Conservation (phyloP, 2,888 invertebrate species). For the Drosophila barbarae region DNA sequence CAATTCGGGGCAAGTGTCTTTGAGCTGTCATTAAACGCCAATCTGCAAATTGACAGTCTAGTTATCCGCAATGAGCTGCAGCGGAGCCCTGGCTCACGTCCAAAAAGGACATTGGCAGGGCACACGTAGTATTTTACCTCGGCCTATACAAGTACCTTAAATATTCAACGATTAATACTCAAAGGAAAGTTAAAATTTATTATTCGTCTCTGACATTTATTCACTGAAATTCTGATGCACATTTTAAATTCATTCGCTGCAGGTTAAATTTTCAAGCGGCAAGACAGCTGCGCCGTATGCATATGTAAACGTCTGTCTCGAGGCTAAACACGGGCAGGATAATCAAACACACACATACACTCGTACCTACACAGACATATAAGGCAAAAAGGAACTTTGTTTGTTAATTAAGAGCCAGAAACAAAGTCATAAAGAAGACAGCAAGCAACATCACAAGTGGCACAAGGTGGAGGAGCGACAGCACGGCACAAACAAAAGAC, state of each 20-base stretch:
- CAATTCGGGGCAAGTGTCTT: constrained; percentile 54
- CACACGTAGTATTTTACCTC: constrained; percentile 4
- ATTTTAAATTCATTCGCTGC: constrained; percentile 37
- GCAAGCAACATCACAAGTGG: constrained; percentile 21
- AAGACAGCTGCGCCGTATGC: constrained; percentile 18
- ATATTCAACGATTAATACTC: constrained; percentile 21
- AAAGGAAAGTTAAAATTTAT: constrained; percentile 20
- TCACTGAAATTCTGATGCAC: constrained; percentile 6
- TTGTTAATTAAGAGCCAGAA: constrained; percentile 73
- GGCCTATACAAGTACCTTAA: background rate
- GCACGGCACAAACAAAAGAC: constrained; percentile 36
- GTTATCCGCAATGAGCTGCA: constrained; percentile 44
- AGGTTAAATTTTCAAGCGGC: constrained; percentile 11
- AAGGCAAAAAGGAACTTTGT: constrained; percentile 44
- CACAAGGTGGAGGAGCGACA: constrained; percentile 43
- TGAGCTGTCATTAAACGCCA: constrained; percentile 63
- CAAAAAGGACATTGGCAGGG: constrained; percentile 1
- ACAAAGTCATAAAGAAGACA: constrained; percentile 70
- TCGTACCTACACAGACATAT: background rate
- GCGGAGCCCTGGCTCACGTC: constrained; percentile 9
- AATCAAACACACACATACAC: constrained; percentile 50
- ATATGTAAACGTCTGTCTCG: constrained; percentile 43
- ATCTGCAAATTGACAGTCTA: constrained; percentile 53
- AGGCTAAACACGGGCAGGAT: constrained; percentile 56
- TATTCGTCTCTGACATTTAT: constrained; percentile 14